These are phyloP conservation scores for Xerus rutilus DNA, from an alignment of 2,797 vertebrate species.

Conservation along the genomic window DNA sequence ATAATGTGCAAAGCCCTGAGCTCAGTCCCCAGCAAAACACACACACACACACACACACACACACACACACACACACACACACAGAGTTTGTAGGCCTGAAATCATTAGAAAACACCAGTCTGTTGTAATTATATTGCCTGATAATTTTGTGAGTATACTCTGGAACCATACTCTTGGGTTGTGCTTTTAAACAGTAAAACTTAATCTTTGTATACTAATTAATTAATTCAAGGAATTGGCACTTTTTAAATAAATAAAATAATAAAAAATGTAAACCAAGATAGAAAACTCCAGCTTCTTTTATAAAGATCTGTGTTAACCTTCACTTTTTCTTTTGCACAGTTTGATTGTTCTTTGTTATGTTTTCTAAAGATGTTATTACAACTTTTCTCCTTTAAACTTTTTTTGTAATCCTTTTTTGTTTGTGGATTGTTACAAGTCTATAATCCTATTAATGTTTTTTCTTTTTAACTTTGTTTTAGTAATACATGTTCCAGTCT, in stretches of 20 bases:
- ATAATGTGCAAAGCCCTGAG: too few relatives aligned
- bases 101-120: background rate
- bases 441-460: background rate
- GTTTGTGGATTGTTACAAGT: background rate
- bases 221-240: background rate
- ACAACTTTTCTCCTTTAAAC: background rate
- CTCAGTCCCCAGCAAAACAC: background rate
- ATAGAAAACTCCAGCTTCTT: background rate
- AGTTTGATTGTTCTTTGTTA: slow-evolving; percentile 10
- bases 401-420: slow-evolving; percentile 16
- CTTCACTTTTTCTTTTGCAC: background rate
- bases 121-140: background rate
- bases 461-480: slow-evolving; percentile 52
- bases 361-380: slow-evolving; percentile 4
- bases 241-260: slow-evolving; percentile 9
- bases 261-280: background rate
- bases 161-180: background rate
- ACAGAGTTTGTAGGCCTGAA: background rate
- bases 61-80: too few relatives aligned
- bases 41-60: too few relatives aligned
- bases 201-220: slow-evolving; percentile 35
- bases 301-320: background rate
- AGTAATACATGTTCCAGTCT: background rate
- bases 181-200: slow-evolving; percentile 1
- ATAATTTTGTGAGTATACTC: background rate